Evolutionary conservation across 2,113 vertebrate species (phyloP).

Genomic region (Paedocypris sp.): DNA sequence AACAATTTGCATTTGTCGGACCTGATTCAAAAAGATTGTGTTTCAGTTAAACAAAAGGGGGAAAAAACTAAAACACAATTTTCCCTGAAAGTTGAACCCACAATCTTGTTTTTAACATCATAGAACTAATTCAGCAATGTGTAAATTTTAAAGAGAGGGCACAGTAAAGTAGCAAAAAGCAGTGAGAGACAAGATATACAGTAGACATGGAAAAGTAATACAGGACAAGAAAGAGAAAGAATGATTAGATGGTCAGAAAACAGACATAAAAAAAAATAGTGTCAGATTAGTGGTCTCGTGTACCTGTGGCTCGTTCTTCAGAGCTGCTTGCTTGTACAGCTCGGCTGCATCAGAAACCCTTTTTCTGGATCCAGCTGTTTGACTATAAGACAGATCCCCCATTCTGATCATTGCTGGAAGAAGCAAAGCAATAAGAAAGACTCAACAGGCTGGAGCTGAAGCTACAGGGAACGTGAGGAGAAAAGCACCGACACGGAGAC

Average conservation of each 20-base stretch:
- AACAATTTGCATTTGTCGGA: no score
- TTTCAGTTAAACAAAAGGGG: neutral
- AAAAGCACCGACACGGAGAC: neutral
- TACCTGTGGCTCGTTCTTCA: conserved; percentile 62
- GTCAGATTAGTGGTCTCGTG: neutral
- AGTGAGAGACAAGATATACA: no score
- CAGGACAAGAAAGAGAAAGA: no score
- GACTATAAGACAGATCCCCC: conserved; percentile 60
- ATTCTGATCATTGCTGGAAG: conserved; percentile 59
- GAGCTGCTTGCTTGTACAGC: conserved; percentile 62
- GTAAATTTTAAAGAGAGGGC: no score
- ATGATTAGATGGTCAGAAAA: no score
- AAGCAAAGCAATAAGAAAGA: neutral
- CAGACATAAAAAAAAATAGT: no score
- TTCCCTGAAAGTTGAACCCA: no score
- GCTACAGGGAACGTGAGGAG: neutral
- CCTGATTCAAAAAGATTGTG: no score
- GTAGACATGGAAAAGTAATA: no score
- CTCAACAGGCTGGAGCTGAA: neutral
- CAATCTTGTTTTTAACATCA: no score
- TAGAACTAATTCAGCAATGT: no score
- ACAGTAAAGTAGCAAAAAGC: no score
- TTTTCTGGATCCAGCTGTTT: conserved; percentile 31
- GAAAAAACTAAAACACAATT: neutral
- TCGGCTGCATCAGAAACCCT: conserved; percentile 50